Conservation (phyloP, 2,888 invertebrate species). For the Vandiemenella viatica region DNA sequence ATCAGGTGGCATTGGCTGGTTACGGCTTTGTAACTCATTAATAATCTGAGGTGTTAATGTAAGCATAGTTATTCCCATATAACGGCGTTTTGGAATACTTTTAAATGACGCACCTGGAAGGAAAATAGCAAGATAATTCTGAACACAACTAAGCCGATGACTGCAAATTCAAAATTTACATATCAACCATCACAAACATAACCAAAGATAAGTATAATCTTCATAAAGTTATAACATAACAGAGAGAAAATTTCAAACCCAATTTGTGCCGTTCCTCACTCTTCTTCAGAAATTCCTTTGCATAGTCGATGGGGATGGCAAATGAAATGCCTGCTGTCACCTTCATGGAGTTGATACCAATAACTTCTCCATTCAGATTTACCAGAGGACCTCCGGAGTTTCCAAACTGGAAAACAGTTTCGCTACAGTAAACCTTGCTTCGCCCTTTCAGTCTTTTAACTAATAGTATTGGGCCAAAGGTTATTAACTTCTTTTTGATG, state of each 20-base stretch:
- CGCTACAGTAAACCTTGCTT: too few species aligned
- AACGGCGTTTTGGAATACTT: slow-evolving; percentile 33
- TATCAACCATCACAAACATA: too few species aligned
- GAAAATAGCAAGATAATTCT: too few species aligned
- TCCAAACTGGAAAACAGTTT: slow-evolving; percentile 46
- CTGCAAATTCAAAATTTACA: too few species aligned
- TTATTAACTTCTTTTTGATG: too few species aligned
- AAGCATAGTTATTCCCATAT: slow-evolving; percentile 82
- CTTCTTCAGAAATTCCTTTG: slow-evolving; percentile 54
- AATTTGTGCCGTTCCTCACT: slow-evolving; percentile 15
- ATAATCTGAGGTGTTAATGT: slow-evolving; percentile 66
- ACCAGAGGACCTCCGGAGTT: slow-evolving; percentile 91
- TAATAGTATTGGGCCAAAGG: too few species aligned
- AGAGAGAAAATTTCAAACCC: background rate
- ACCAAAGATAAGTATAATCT: too few species aligned
- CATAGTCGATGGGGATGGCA: slow-evolving; percentile 74
- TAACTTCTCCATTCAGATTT: slow-evolving; percentile 84
- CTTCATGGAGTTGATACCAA: slow-evolving; percentile 87
- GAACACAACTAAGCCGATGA: too few species aligned
- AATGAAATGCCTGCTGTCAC: slow-evolving; percentile 88
- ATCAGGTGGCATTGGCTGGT: slow-evolving; percentile 46
- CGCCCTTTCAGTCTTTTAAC: too few species aligned
- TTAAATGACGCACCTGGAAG: too few species aligned
- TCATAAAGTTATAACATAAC: too few species aligned
- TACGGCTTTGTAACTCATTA: slow-evolving; percentile 51